phyloP scores from a whole-genome alignment of 2,888 invertebrate genomes.

The Harpagoxenus sublaevis region DNA sequence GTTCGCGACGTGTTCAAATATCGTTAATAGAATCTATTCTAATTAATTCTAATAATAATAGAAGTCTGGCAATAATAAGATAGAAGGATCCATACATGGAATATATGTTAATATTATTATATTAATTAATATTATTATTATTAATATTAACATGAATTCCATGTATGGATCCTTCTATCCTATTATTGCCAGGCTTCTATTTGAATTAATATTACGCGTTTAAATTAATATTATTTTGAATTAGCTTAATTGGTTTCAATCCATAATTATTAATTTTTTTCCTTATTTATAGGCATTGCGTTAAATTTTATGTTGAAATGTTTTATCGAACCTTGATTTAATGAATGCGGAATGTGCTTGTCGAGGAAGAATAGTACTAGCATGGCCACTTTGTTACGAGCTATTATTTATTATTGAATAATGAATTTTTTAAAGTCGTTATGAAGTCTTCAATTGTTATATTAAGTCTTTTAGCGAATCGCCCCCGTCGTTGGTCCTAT shows the following conservation, averaged over 20 bases:
- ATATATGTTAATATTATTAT: background rate
- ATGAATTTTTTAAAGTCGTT: conserved; percentile 19
- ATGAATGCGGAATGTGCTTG: background rate
- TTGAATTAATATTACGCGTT: too few species aligned
- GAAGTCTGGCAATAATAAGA: background rate
- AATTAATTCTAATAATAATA: background rate
- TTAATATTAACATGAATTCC: too few species aligned
- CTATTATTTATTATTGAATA: conserved; percentile 17
- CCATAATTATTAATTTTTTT: background rate
- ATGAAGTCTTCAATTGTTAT: background rate
- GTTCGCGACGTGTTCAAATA: background rate
- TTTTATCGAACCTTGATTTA: background rate
- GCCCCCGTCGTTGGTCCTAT: conserved; percentile 13
- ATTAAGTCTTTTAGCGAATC: background rate
- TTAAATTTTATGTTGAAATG: background rate
- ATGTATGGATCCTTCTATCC: too few species aligned
- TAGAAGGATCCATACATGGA: background rate
- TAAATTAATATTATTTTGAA: background rate
- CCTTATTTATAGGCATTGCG: background rate
- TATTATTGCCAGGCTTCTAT: too few species aligned
- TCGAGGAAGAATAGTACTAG: background rate
- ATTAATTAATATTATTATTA: too few species aligned
- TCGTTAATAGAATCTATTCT: conserved; percentile 3
- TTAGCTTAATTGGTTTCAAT: background rate
- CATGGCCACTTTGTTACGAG: background rate